These are phyloP conservation scores for Elysia chlorotica DNA, from an alignment of 1,140 invertebrate genomes.

Conservation along the genomic window DNA sequence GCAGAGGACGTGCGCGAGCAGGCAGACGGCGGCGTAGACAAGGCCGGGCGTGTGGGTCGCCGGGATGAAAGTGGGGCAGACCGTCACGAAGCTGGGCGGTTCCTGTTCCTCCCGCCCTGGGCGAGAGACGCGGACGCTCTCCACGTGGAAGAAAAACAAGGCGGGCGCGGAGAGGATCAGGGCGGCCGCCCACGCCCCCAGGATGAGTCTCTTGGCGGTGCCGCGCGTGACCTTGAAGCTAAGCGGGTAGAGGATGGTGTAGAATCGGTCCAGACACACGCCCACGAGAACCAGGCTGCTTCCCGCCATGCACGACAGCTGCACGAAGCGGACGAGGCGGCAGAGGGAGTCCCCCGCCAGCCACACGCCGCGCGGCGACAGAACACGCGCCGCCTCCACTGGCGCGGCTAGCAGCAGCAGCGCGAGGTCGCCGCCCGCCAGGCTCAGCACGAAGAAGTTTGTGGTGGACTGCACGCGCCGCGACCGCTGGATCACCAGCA, in stretches of 20 bases:
- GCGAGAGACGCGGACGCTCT: background rate
- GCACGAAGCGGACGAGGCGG: constrained; percentile 41
- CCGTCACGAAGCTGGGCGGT: no score
- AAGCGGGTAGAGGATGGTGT: constrained; percentile 54
- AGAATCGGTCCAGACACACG: constrained; percentile 49
- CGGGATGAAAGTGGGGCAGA: constrained; percentile 38
- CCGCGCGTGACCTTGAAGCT: constrained; percentile 52
- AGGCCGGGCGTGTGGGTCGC: constrained; percentile 25
- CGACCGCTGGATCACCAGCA: constrained; percentile 48
- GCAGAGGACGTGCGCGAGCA: constrained; percentile 30
- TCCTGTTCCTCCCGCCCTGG: no score
- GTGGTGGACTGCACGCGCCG: constrained; percentile 54
- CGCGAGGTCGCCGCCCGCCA: constrained; percentile 39
- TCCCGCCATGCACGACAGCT: constrained; percentile 30
- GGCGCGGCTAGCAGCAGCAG: constrained; percentile 34
- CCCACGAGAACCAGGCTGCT: constrained; percentile 38
- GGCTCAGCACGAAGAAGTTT: constrained; percentile 50
- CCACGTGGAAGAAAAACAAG: constrained; percentile 40
- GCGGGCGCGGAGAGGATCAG: constrained; percentile 27
- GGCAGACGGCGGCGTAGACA: constrained; percentile 28
- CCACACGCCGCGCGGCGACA: constrained; percentile 39
- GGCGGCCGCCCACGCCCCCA: constrained; percentile 29
- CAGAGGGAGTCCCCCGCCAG: constrained; percentile 41
- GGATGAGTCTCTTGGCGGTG: constrained; percentile 47
- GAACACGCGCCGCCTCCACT: constrained; percentile 30